These are phyloP conservation scores for Meriones psammophilus DNA, from an alignment of 2,797 vertebrate species.

Conservation along the genomic window DNA sequence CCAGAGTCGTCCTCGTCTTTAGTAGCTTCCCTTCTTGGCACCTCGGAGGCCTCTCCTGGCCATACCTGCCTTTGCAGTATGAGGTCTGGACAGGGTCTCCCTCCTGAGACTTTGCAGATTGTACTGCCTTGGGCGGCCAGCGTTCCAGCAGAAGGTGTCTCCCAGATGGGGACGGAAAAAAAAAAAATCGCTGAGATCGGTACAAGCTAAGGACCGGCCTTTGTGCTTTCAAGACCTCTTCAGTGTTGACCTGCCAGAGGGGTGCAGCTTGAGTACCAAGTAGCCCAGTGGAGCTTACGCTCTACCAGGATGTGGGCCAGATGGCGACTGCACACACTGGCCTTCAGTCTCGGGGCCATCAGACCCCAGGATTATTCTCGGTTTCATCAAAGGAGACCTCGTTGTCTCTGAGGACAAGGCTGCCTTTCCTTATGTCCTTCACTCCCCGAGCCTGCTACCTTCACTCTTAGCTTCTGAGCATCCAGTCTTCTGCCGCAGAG, in stretches of 20 bases:
- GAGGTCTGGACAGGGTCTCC: neutral
- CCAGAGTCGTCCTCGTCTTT: too few species aligned
- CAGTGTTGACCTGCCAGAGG: neutral
- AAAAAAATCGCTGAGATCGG: neutral
- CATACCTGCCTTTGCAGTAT: neutral
- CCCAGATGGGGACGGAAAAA: neutral
- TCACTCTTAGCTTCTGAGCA: neutral
- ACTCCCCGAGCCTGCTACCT: neutral
- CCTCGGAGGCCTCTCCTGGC: neutral
- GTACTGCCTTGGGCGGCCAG: neutral
- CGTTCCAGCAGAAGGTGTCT: neutral
- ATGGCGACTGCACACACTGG: neutral
- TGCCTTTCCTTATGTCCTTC: neutral
- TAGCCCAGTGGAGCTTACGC: neutral
- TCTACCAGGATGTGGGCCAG: too few species aligned
- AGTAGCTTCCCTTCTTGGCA: neutral
- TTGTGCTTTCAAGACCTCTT: neutral
- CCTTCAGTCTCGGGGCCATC: neutral
- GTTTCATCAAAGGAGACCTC: neutral
- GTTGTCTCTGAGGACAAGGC: neutral
- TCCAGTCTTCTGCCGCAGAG: neutral
- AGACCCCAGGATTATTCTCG: neutral
- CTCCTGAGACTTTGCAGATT: neutral
- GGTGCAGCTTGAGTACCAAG: neutral
- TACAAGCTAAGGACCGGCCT: neutral